Conservation (phyloP, 2,888 invertebrate species). For the Drosophila robusta region DNA sequence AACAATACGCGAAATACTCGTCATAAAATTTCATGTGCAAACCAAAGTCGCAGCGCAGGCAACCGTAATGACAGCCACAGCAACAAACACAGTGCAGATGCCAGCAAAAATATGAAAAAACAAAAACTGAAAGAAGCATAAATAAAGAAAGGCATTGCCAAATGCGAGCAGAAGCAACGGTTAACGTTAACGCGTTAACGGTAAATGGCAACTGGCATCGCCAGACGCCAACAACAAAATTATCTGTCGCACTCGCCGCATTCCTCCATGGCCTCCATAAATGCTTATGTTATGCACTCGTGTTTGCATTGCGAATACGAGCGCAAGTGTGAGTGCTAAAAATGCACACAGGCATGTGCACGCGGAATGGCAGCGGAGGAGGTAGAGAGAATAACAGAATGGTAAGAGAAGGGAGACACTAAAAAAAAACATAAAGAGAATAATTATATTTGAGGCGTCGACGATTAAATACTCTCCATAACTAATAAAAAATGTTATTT, state of each 20-base stretch:
- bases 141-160: slow-evolving; percentile 43
- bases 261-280: slow-evolving; percentile 65
- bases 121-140: slow-evolving; percentile 5
- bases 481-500: too few relatives aligned
- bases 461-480: slow-evolving; percentile 16
- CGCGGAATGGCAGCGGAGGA: neutral
- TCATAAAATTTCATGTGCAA: slow-evolving; percentile 81
- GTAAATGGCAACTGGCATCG: slow-evolving; percentile 54
- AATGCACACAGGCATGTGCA: slow-evolving; percentile 27
- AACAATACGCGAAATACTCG: slow-evolving; percentile 47
- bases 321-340: slow-evolving; percentile 15
- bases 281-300: slow-evolving; percentile 70
- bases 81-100: slow-evolving; percentile 9
- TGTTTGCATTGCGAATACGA: slow-evolving; percentile 40
- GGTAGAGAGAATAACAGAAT: neutral
- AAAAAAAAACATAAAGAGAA: slow-evolving; percentile 10
- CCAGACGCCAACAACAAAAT: slow-evolving; percentile 50
- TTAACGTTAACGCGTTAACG: slow-evolving; percentile 55
- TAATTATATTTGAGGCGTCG: neutral
- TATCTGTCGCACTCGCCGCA: slow-evolving; percentile 54
- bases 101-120: slow-evolving; percentile 7
- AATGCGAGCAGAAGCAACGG: slow-evolving; percentile 58
- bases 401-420: slow-evolving; percentile 8
- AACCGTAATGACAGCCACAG: slow-evolving; percentile 58
- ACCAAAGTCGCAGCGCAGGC: slow-evolving; percentile 58